Conservation (phyloP, 2,888 invertebrate species). For the Heliconius charithonia region DNA sequence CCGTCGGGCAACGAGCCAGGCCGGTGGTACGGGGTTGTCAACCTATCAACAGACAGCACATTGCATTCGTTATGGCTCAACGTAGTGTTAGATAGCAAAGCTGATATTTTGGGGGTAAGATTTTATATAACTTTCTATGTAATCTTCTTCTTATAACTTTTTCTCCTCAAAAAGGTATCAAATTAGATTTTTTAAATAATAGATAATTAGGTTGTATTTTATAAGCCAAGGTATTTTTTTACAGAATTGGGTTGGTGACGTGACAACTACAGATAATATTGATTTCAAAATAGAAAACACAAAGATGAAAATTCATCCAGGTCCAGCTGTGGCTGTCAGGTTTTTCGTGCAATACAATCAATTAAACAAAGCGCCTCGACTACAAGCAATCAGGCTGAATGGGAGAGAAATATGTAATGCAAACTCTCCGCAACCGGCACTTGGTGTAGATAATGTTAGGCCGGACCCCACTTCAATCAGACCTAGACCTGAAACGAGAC, state of each 20-base stretch:
- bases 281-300: conserved; percentile 85
- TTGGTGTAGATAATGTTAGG: conserved; percentile 53
- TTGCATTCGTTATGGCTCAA: conserved; percentile 85
- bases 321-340: conserved; percentile 80
- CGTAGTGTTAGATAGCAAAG: conserved; percentile 82
- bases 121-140: background rate
- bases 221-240: background rate
- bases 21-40: conserved; percentile 85
- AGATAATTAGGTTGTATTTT: background rate
- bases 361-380: conserved; percentile 73
- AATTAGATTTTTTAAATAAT: background rate
- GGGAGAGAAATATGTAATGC: conserved; percentile 84
- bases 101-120: conserved; percentile 85
- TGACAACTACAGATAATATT: conserved; percentile 82
- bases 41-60: conserved; percentile 81
- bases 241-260: conserved; percentile 85
- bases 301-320: conserved; percentile 82
- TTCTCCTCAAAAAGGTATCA: background rate
- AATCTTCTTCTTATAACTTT: background rate
- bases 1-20: conserved; percentile 80
- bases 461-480: conserved; percentile 35
- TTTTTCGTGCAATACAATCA: conserved; percentile 85
- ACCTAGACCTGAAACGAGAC: conserved; percentile 36
- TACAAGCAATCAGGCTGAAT: conserved; percentile 81
- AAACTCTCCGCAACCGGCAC: conserved; percentile 61